Evolutionary conservation across 1,140 invertebrate species (phyloP).

Genomic region (Periplaneta americana): DNA sequence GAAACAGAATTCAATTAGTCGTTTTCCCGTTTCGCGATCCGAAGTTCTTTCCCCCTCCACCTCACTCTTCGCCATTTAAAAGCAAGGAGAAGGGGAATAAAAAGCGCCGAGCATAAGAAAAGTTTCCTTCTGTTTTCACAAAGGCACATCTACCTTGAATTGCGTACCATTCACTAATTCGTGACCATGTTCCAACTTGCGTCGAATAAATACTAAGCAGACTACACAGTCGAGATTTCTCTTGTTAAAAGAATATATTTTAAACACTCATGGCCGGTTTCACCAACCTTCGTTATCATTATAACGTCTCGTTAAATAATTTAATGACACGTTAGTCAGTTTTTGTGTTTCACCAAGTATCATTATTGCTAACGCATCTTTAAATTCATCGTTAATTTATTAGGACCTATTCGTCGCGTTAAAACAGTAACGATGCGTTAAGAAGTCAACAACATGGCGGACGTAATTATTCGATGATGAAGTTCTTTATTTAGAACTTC

Average conservation of each 20-base stretch:
- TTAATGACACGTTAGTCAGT: too few relatives aligned
- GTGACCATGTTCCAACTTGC: not conserved
- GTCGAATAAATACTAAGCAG: not conserved
- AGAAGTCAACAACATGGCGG: too few relatives aligned
- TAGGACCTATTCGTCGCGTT: too few relatives aligned
- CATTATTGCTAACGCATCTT: too few relatives aligned
- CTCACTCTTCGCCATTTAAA: not conserved
- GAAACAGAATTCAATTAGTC: slow-evolving; percentile 11
- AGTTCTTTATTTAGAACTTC: too few relatives aligned
- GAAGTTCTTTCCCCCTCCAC: not conserved
- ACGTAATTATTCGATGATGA: too few relatives aligned
- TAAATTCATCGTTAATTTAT: too few relatives aligned
- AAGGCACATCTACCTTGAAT: not conserved
- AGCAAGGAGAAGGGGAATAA: not conserved
- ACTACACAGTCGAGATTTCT: not conserved
- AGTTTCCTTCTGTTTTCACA: not conserved
- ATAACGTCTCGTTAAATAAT: too few relatives aligned
- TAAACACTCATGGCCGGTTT: too few relatives aligned
- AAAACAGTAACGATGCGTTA: too few relatives aligned
- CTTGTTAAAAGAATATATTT: not conserved
- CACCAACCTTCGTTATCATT: too few relatives aligned
- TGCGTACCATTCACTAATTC: not conserved
- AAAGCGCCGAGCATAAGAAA: not conserved
- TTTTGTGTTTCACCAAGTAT: too few relatives aligned
- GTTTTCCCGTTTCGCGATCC: slow-evolving; percentile 8